Evolutionary conservation across 2,888 invertebrate species (phyloP).

Genomic region (Molorchus minor): DNA sequence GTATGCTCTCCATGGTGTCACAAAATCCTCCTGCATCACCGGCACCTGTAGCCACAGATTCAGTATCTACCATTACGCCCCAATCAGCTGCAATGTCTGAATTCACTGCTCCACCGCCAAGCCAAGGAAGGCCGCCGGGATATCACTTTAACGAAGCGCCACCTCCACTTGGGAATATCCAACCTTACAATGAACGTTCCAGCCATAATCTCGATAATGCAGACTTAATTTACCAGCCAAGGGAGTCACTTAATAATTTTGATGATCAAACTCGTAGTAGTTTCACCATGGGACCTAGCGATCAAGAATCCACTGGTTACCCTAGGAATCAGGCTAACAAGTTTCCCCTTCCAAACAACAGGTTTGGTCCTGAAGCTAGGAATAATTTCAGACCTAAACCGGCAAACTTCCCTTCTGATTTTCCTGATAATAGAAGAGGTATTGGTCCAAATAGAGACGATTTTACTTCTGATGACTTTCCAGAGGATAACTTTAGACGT

Average conservation of each 20-base stretch:
- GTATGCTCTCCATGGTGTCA: constrained; percentile 65
- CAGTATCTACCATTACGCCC: constrained; percentile 26
- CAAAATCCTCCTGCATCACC: constrained; percentile 52
- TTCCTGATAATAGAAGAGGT: constrained; percentile 32
- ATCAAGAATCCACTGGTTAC: constrained; percentile 25
- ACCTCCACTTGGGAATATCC: constrained; percentile 3
- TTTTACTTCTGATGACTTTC: not conserved
- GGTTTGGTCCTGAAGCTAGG: constrained; percentile 22
- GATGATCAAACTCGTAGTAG: constrained; percentile 58
- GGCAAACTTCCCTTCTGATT: constrained; percentile 8
- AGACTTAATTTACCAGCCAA: constrained; percentile 36
- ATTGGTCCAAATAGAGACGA: constrained; percentile 18
- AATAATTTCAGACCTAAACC: constrained; percentile 26
- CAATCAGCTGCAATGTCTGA: constrained; percentile 18
- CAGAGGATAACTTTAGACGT: constrained; percentile 2
- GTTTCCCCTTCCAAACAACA: constrained; percentile 12
- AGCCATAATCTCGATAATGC: constrained; percentile 45
- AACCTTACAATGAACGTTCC: constrained; percentile 42
- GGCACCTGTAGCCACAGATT: constrained; percentile 47
- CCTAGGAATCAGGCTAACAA: constrained; percentile 5
- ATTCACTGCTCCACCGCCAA: constrained; percentile 31
- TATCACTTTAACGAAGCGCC: not conserved
- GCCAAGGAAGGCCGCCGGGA: too few relatives aligned
- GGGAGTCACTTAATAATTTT: constrained; percentile 51
- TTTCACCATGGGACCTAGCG: constrained; percentile 43